A percentile compares a stretch with the other conserved stretches of the same genome.
Conservation (phyloP, 2,888 invertebrate genomes). For the Phyllotreta striolata region DNA sequence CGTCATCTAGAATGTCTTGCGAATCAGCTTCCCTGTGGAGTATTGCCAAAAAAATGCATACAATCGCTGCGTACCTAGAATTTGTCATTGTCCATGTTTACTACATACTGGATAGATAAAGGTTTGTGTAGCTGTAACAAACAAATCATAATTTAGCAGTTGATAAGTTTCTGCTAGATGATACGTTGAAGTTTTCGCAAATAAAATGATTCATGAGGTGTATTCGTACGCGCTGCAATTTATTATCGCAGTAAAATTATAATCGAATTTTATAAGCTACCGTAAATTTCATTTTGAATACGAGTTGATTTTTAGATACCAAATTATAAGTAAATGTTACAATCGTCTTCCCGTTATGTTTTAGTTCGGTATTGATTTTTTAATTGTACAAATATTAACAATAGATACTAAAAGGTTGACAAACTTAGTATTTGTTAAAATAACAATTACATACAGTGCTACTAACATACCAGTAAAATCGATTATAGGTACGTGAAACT, state of each 20-base stretch:
- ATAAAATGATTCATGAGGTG: neutral
- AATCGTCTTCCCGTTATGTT: too few species aligned
- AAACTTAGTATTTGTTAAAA: neutral
- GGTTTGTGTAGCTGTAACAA: slow-evolving; percentile 12
- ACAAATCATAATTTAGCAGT: neutral
- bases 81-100: slow-evolving; percentile 28
- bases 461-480: slow-evolving; percentile 22
- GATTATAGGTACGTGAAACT: slow-evolving; percentile 21
- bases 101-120: slow-evolving; percentile 17
- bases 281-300: neutral
- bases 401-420: slow-evolving; percentile 12
- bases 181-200: too few species aligned
- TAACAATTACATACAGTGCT: neutral
- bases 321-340: neutral
- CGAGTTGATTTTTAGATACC: too few species aligned
- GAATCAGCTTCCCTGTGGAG: slow-evolving; percentile 7
- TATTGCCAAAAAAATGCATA: neutral
- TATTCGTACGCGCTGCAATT: neutral
- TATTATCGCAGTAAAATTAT: neutral
- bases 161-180: neutral
- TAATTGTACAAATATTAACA: slow-evolving; percentile 5
- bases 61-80: slow-evolving; percentile 12
- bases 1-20: slow-evolving; percentile 51
- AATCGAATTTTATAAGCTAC: neutral
- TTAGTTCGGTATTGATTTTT: neutral